These are phyloP conservation scores for Falco biarmicus DNA, from an alignment of 2,797 vertebrate genomes.

Conservation along the genomic window DNA sequence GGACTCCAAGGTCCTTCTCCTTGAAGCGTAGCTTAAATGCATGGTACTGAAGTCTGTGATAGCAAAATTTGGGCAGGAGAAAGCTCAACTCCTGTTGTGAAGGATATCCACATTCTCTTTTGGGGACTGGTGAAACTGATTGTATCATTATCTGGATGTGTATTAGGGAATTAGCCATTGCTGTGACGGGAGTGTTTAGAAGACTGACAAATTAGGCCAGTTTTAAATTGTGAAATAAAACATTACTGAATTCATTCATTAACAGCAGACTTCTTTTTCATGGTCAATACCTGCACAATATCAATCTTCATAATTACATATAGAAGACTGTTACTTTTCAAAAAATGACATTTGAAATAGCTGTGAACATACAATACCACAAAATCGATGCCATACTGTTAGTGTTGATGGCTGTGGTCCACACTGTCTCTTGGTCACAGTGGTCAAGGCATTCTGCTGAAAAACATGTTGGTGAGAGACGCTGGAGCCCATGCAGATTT, in stretches of 20 bases:
- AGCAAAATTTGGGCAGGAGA: background rate
- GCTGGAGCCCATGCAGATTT: background rate
- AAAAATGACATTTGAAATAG: background rate
- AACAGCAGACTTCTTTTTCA: background rate
- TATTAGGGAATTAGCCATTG: background rate
- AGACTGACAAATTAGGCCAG: background rate
- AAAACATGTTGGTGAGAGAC: background rate
- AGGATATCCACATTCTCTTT: background rate
- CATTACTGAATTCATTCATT: background rate
- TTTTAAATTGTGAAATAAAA: background rate
- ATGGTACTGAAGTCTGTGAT: background rate
- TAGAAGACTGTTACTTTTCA: background rate
- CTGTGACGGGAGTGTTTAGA: background rate
- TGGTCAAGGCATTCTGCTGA: background rate
- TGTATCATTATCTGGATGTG: background rate
- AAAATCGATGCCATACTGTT: background rate
- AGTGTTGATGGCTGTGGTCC: background rate
- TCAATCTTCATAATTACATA: background rate
- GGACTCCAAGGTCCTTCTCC: too few species aligned
- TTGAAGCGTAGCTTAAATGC: background rate
- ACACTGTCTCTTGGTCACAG: background rate
- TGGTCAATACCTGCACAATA: too few species aligned
- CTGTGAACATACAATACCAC: background rate
- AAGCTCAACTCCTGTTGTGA: background rate
- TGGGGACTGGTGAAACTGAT: background rate